Evolutionary conservation across 1,140 invertebrate genomes (phyloP).

Genomic region (Anoplolepis gracilipes): DNA sequence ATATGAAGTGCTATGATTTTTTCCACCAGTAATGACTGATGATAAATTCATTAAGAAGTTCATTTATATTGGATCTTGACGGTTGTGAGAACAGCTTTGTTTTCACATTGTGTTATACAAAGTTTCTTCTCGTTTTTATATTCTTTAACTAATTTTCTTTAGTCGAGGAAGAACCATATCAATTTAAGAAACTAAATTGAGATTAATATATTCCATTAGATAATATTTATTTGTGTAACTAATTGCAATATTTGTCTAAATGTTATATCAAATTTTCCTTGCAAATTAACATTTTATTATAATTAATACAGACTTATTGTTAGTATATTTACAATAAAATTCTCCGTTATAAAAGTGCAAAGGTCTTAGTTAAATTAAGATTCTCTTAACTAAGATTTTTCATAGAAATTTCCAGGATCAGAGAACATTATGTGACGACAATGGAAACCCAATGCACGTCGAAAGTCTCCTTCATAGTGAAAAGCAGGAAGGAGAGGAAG

Average conservation of each 20-base stretch:
- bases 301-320: not conserved
- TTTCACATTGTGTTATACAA: constrained; percentile 4
- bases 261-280: not conserved
- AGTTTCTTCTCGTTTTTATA: not conserved
- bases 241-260: not conserved
- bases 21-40: not conserved
- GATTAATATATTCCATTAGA: constrained; percentile 2
- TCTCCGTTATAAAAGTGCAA: not conserved
- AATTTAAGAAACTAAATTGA: not conserved
- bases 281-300: not conserved
- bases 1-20: not conserved
- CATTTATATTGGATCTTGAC: not conserved
- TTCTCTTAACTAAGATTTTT: not conserved
- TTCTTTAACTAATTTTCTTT: not conserved
- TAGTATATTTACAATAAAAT: not conserved
- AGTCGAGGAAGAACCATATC: not conserved
- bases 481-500: not conserved
- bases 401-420: no score
- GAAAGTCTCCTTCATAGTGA: not conserved
- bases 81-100: not conserved
- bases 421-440: not conserved
- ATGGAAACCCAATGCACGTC: not conserved
- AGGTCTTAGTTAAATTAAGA: not conserved
- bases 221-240: not conserved
- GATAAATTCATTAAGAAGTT: constrained; percentile 24